Evolutionary conservation across 2,888 invertebrate species (phyloP), one percentile per base, ranked within the genome.

Genomic region (Clusia tigrina): DNA sequence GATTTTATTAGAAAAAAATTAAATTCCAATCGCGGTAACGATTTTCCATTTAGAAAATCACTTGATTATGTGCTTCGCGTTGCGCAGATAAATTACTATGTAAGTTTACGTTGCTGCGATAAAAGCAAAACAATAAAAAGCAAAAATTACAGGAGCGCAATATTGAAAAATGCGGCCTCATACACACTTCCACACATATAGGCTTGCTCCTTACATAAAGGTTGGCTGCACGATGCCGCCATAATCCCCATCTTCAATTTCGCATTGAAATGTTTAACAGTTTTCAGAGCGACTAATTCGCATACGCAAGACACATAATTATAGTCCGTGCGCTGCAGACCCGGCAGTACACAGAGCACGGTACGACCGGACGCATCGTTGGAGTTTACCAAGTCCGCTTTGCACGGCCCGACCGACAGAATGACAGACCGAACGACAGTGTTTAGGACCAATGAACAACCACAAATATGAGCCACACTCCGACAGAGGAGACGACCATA

Each of bases 41-140:
- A 32, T 32, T 32, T 32, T 12, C 12, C 32, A 32, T 32, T 74
- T 71, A 66, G 66, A 70, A 73, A 75, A 75, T 75, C 70, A 74
- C 74, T 75, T 75, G 74, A 75, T 75, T 74, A 74, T 69, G 69
- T 69, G 68, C 68, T 68, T 54, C 42, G 42, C 42, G 42, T n/a
- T 15, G 9, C 42, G 42, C 42, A 3, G 42, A 42, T 42, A 42
- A 42, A 42, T 42, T 42, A 42, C n/a, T 15, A 42, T 3, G 12
- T 32, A 32, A 32, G 12, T 12, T 12, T 32, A 6, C 32, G 32
- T 12, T 32, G n/a, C n/a, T 48, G 48, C 48, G 48, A 48, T 18
- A 5, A 6, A n/a, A 6, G n/a, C 48, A 17, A 48, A 17, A 48
- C 48, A n/a, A 32, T 48, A 48, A 48, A n/a, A 6, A 6, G 9